phyloP scores from a whole-genome alignment of 2,888 invertebrate species.

The Orthonychiurus folsomi region DNA sequence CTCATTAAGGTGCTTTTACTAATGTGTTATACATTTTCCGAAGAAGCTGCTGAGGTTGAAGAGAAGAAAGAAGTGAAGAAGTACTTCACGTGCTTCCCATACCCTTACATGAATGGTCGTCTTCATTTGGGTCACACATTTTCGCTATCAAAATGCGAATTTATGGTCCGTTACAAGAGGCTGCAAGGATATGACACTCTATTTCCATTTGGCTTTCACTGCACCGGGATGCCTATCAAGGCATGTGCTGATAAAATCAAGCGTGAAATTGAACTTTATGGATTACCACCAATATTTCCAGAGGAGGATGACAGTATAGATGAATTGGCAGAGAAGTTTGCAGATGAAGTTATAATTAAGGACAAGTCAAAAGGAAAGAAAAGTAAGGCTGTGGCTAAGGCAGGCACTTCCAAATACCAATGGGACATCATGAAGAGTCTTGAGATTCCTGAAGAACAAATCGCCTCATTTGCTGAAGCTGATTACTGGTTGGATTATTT shows the following conservation, averaged over 20 bases:
- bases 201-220: constrained; percentile 97
- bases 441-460: constrained; percentile 83
- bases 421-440: constrained; percentile 98
- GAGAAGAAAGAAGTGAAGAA: constrained; percentile 50
- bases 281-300: constrained; percentile 87
- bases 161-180: constrained; percentile 21
- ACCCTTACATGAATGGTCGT: constrained; percentile 98
- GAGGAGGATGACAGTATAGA: constrained; percentile 47
- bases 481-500: constrained; percentile 94
- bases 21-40: no score
- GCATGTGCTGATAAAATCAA: constrained; percentile 96
- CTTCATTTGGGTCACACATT: constrained; percentile 97
- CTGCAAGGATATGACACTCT: constrained; percentile 67
- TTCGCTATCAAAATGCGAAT: constrained; percentile 90
- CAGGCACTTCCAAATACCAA: constrained; percentile 81
- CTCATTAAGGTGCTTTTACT: no score
- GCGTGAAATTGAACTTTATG: constrained; percentile 82
- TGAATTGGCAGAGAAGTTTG: constrained; percentile 47
- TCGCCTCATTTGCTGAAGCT: constrained; percentile 80
- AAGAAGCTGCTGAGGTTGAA: no score
- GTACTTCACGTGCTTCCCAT: constrained; percentile 90
- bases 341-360: constrained; percentile 52
- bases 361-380: constrained; percentile 89
- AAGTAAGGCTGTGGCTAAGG: constrained; percentile 91
- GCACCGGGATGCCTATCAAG: constrained; percentile 99